Conservation (phyloP, 2,888 invertebrate species). For the Eumacrocentrus americanus region DNA sequence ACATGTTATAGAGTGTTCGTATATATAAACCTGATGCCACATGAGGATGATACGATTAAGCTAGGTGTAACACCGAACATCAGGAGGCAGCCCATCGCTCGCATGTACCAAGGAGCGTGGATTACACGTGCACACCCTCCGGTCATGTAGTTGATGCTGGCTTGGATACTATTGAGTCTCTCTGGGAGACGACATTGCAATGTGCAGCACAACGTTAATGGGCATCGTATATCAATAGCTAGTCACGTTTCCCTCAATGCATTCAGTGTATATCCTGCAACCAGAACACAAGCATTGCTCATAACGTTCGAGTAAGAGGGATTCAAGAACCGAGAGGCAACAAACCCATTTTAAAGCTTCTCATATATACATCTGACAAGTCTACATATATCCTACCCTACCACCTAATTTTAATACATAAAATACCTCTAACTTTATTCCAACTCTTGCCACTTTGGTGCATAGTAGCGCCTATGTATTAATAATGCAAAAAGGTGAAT, state of each 20-base stretch:
- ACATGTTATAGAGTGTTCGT: constrained; percentile 1
- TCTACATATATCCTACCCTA: too few relatives aligned
- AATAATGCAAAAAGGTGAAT: neutral
- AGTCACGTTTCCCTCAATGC: too few relatives aligned
- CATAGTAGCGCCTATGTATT: too few relatives aligned
- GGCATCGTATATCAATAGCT: constrained; percentile 33
- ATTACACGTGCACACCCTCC: constrained; percentile 19
- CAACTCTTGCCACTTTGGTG: too few relatives aligned
- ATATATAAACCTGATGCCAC: constrained; percentile 13
- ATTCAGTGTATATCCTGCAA: too few relatives aligned
- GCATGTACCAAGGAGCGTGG: constrained; percentile 18
- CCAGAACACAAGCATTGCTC: too few relatives aligned
- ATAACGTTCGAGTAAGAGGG: too few relatives aligned
- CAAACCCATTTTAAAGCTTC: too few relatives aligned
- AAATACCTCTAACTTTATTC: too few relatives aligned
- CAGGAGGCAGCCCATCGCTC: constrained; percentile 12
- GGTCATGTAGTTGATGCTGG: constrained; percentile 17
- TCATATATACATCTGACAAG: too few relatives aligned
- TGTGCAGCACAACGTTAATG: constrained; percentile 26
- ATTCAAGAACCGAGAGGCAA: too few relatives aligned
- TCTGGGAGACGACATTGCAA: neutral
- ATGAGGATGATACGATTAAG: constrained; percentile 20
- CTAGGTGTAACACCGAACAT: constrained; percentile 17
- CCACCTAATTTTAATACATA: too few relatives aligned
- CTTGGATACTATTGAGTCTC: constrained; percentile 5